Evolutionary conservation across 2,888 invertebrate species (phyloP).

Genomic region (Lordiphosa andalusiaca): DNA sequence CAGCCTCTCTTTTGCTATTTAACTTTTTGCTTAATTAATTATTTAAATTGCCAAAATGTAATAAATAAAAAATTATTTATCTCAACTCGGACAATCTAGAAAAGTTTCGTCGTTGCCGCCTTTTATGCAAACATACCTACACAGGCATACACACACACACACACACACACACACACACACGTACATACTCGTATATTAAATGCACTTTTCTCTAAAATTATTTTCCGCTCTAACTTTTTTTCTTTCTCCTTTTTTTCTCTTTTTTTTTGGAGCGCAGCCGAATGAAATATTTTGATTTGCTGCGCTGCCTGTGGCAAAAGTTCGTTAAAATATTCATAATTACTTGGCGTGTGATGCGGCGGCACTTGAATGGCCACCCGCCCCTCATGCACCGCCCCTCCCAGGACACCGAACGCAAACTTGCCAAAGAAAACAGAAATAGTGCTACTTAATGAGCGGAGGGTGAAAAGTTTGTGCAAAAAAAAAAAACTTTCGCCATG

Average conservation of each 20-base stretch:
- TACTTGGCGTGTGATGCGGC: conserved; percentile 72
- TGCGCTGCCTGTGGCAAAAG: conserved; percentile 73
- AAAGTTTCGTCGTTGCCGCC: conserved; percentile 5
- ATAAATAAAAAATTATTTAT: conserved; percentile 56
- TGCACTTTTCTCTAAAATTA: conserved; percentile 46
- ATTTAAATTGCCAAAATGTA: conserved; percentile 43
- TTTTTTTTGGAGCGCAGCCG: conserved; percentile 31
- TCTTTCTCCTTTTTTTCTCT: neutral
- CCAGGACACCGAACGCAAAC: conserved; percentile 33
- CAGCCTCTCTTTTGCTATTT: conserved; percentile 22
- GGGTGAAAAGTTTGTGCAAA: conserved; percentile 59
- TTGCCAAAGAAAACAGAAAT: conserved; percentile 65
- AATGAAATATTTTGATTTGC: conserved; percentile 74
- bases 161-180: neutral
- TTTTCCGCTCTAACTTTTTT: conserved; percentile 60
- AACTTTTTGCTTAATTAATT: conserved; percentile 60
- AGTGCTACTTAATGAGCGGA: conserved; percentile 70
- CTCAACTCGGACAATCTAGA: conserved; percentile 10
- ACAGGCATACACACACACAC: neutral
- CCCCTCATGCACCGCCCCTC: neutral
- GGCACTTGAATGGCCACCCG: conserved; percentile 39
- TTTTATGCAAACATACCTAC: neutral
- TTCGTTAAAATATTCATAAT: conserved; percentile 74
- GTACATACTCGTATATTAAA: conserved; percentile 13
- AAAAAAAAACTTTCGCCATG: conserved; percentile 49